Evolutionary conservation across 2,888 invertebrate genomes (phyloP), one percentile per base, ranked within the genome.

Genomic region (Epiblema foenella): DNA sequence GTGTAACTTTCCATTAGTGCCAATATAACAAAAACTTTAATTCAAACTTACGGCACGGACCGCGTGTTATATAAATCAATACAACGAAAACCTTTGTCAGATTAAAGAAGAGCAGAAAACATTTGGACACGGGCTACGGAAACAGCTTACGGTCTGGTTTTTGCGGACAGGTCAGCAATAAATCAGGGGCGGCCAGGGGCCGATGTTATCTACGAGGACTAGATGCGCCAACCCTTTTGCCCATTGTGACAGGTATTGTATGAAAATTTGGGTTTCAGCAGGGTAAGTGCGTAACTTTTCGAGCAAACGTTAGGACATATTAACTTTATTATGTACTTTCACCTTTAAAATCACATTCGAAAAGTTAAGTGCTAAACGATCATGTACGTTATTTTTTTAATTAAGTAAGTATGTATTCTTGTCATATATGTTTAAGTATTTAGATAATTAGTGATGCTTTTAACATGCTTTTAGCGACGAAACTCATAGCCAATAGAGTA

Each of bases 71-170:
- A 75, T 76, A 76, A 75, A 77, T 77, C 75, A 74, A 68, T 63
- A 51, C 11, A 72, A 74, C 77, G 76, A 77, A 77, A 77, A 77
- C 69, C 71, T 76, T 77, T 77, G 79, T 79, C 79, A 76, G 76
- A 79, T 80, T 78, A 80, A 82, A 81, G 77, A 79, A 78, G 76
- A 78, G 72, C 75, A 74, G 76, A 75, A 75, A 77, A 79, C 80
- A 77, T 75, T 81, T 75, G 78, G 76, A 75, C 70, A 76, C 73
- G 77, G 77, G 77, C 81, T 78, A 81, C 77, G 82, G 77, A 81
- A 84, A 85, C 80, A 74, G 87, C 84, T 83, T 83, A 84, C 83
- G 80, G 73, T 81, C 63, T 75, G 81, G 82, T 86, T 88, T 89
- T 88, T 89, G 86, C 79, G 82, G 81, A 74, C 76, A 76, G 75